Percentiles rank a stretch among this genome's conserved stretches.
Conservation (phyloP, 2,888 invertebrate genomes). For the Megastigmus dorsalis region DNA sequence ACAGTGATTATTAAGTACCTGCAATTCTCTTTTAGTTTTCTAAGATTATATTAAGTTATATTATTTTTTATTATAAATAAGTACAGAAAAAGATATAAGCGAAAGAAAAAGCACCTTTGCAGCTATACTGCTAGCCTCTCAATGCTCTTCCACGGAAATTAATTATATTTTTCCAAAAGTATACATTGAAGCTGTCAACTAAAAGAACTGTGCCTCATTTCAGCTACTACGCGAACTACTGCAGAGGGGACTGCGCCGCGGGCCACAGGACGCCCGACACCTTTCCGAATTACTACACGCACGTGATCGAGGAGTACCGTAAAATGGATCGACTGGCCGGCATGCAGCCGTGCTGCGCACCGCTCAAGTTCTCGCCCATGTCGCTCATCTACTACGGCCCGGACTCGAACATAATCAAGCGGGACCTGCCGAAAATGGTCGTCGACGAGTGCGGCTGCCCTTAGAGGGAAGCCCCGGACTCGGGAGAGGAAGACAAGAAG, state of each 20-base stretch:
- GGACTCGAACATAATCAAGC: slow-evolving; percentile 92
- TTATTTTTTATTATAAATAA: too few relatives aligned
- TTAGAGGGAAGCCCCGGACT: slow-evolving; percentile 72
- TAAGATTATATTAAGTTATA: too few relatives aligned
- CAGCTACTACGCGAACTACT: slow-evolving; percentile 93
- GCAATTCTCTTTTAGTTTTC: too few relatives aligned
- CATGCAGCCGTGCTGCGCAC: slow-evolving; percentile 94
- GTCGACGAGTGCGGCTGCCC: slow-evolving; percentile 97
- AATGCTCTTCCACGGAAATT: too few relatives aligned
- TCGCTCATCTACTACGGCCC: slow-evolving; percentile 94
- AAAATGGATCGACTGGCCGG: slow-evolving; percentile 84
- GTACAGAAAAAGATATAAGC: too few relatives aligned
- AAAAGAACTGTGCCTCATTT: not conserved
- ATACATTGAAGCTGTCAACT: too few relatives aligned
- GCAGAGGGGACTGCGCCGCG: slow-evolving; percentile 90
- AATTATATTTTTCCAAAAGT: too few relatives aligned
- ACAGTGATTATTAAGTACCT: too few relatives aligned
- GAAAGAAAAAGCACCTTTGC: too few relatives aligned
- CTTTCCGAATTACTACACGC: slow-evolving; percentile 91
- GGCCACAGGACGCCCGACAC: slow-evolving; percentile 86
- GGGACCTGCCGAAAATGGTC: slow-evolving; percentile 96
- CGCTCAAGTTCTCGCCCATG: slow-evolving; percentile 93
- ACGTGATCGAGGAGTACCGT: slow-evolving; percentile 92
- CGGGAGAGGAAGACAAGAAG: slow-evolving; percentile 12
- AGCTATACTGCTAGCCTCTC: too few relatives aligned